phyloP scores from a whole-genome alignment of 2,113 vertebrate genomes.

The Corythoichthys intestinalis region DNA sequence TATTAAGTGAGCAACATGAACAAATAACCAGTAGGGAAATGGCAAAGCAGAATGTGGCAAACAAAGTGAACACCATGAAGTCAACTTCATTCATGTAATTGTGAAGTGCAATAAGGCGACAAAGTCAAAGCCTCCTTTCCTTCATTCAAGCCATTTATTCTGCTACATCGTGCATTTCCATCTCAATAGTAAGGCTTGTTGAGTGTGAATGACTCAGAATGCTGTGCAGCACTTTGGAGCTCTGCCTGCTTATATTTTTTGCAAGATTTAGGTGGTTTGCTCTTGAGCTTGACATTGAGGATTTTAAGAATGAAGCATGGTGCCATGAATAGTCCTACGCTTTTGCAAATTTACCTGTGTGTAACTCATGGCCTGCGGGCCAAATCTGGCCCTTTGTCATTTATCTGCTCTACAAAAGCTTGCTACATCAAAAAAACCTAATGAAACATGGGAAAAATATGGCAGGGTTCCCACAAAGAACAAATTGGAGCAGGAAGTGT shows the following conservation, averaged over 20 bases:
- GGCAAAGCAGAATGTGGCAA: constrained; percentile 13
- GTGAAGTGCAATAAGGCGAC: constrained; percentile 10
- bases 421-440: neutral
- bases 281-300: neutral
- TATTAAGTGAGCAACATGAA: constrained; percentile 23
- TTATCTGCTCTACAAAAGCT: neutral
- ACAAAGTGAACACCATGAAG: neutral
- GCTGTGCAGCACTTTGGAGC: constrained; percentile 20
- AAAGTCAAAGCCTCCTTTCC: constrained; percentile 33
- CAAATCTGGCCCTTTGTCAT: neutral
- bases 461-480: too few species aligned
- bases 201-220: constrained; percentile 3
- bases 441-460: too few species aligned
- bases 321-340: neutral
- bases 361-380: neutral
- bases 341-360: neutral
- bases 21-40: constrained; percentile 20
- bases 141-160: constrained; percentile 64
- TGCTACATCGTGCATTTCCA: constrained; percentile 67
- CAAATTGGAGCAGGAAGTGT: too few species aligned
- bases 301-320: too few species aligned
- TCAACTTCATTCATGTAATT: neutral
- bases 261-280: neutral
- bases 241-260: constrained; percentile 1
- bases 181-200: constrained; percentile 63